Evolutionary conservation across 1,140 invertebrate genomes (phyloP), one percentile per base, ranked within the genome.

Genomic region (Nymphalis io): DNA sequence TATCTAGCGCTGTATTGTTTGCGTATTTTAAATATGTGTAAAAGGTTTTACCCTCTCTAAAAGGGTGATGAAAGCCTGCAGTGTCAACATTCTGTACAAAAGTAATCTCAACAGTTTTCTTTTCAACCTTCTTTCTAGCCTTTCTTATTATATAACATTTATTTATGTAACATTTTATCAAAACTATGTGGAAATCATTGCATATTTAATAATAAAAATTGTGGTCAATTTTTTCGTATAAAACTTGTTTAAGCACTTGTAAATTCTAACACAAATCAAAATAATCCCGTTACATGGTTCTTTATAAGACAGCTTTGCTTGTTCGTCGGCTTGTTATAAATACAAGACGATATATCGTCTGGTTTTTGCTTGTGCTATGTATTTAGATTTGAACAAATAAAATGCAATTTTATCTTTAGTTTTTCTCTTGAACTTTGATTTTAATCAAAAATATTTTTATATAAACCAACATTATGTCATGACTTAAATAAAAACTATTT

Each of bases 11-110:
- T 81, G 74, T 85, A 81, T 82, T 88, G 81, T 91, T 90, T 90
- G 83, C 80, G 78, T 87, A 85, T 91, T 91, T 67, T 88, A 90
- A 91, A 91, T 88, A 84, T 85, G 81, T 87, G 83, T 85, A 82
- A 85, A 79, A 81, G 83, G 87, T 87, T 88, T 90, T 79, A 80
- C 81, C 84, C 82, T 74, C 79, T 74, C 75, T 81, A 85, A 84
- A 86, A 87, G 88, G 84, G 84, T 81, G 89, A 86, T 91, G 90
- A 91, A 89, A 91, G 89, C 87, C 73, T 85, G 74, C 83, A 88
- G 84, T 89, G 85, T 90, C 85, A 89, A 91, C 84, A 89, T 78
- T 70, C 67, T 79, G 76, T 85, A 83, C 76, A 87, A 87, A 90
- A 89, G 85, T 88, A 88, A 88, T 88, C 84, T 84, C 74, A 80